Evolutionary conservation across 2,888 invertebrate species (phyloP).

Genomic region (Gryllus longicercus): DNA sequence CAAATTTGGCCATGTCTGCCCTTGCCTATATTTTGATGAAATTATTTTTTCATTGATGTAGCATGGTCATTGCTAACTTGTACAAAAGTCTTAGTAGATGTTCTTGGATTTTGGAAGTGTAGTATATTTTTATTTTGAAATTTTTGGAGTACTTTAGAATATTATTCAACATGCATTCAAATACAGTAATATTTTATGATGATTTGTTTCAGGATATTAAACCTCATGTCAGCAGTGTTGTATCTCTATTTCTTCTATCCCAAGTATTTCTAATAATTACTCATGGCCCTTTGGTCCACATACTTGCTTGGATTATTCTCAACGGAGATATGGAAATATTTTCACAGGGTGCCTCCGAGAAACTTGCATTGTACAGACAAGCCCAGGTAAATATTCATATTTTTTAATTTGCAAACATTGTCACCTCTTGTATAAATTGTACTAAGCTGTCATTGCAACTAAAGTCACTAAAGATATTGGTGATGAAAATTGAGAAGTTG

Average conservation of each 20-base stretch:
- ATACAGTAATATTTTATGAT: constrained; percentile 21
- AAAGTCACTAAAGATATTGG: too few relatives aligned
- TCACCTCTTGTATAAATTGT: too few relatives aligned
- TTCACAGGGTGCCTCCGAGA: constrained; percentile 64
- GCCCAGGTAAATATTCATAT: constrained; percentile 29
- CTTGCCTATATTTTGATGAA: too few relatives aligned
- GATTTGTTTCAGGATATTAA: constrained; percentile 47
- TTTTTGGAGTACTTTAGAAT: not conserved
- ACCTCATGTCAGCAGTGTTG: constrained; percentile 82
- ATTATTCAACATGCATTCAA: not conserved
- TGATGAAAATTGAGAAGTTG: too few relatives aligned
- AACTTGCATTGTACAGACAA: constrained; percentile 49
- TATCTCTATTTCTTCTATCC: constrained; percentile 84
- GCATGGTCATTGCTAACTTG: not conserved
- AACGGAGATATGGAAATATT: constrained; percentile 74
- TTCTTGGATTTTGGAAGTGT: not conserved
- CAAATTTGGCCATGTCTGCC: too few relatives aligned
- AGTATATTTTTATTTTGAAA: constrained; percentile 21
- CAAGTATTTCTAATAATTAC: constrained; percentile 94
- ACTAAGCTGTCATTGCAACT: too few relatives aligned
- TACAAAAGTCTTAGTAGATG: not conserved
- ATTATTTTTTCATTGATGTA: too few relatives aligned
- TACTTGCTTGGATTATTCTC: constrained; percentile 84
- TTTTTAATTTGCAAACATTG: too few relatives aligned
- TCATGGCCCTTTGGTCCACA: constrained; percentile 85